Percentiles rank a stretch among this genome's conserved stretches.
These are phyloP conservation scores for Silurus glanis DNA, from an alignment of 2,113 vertebrate species.

Conservation along the genomic window DNA sequence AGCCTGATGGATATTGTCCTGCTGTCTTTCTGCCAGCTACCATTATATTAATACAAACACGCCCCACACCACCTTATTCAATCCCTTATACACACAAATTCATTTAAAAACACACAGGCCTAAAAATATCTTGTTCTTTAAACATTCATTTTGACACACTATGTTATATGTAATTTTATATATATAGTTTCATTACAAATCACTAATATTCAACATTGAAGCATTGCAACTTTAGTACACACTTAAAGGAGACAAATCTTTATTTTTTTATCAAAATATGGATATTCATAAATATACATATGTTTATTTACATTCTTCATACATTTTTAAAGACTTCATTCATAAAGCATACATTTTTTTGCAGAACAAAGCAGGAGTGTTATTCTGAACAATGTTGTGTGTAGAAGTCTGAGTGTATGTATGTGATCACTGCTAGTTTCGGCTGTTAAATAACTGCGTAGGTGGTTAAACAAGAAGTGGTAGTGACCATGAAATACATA, in stretches of 20 bases:
- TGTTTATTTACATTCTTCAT: slow-evolving; percentile 43
- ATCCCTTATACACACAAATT: slow-evolving; percentile 4
- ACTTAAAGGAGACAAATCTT: slow-evolving; percentile 2
- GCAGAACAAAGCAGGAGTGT: slow-evolving; percentile 10
- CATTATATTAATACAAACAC: slow-evolving; percentile 40
- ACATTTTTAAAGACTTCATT: slow-evolving; percentile 45
- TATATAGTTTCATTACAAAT: background rate
- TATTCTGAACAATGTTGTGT: background rate
- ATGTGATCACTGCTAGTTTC: slow-evolving; percentile 25
- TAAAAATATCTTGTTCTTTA: background rate
- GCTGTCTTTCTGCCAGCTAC: slow-evolving; percentile 47
- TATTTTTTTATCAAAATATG: slow-evolving; percentile 59
- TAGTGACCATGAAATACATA: slow-evolving; percentile 40
- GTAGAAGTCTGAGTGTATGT: slow-evolving; percentile 18
- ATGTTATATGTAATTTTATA: background rate
- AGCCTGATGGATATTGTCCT: slow-evolving; percentile 49
- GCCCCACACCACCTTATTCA: slow-evolving; percentile 11
- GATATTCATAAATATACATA: slow-evolving; percentile 55
- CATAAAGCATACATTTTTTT: slow-evolving; percentile 40
- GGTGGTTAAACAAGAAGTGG: slow-evolving; percentile 45
- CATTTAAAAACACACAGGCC: background rate
- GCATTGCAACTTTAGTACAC: background rate
- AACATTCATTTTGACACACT: background rate
- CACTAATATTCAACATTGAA: background rate
- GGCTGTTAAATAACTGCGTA: slow-evolving; percentile 14